These are phyloP conservation scores for Globodera ellingtonae DNA, from an alignment of 1,140 invertebrate genomes.

Conservation along the genomic window DNA sequence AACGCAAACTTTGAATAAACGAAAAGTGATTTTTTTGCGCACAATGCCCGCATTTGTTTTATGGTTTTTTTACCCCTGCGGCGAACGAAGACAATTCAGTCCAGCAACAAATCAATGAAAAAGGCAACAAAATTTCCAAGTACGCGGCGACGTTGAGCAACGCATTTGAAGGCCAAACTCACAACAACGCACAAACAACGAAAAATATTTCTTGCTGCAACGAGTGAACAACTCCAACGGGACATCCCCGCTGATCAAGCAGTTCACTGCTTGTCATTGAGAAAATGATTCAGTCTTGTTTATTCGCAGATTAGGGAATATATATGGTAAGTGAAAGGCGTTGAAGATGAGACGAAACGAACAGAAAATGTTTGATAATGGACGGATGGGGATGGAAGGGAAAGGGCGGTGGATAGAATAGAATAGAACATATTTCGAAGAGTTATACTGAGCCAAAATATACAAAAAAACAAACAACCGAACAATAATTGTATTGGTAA, in stretches of 20 bases:
- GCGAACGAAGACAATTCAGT: background rate
- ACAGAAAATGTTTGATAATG: background rate
- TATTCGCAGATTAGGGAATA: background rate
- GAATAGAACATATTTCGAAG: constrained; percentile 3
- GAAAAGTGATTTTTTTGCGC: too few relatives aligned
- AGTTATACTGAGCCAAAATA: constrained; percentile 11
- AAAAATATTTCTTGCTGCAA: too few relatives aligned
- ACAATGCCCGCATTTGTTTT: too few relatives aligned
- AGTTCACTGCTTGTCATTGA: background rate
- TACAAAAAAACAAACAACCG: constrained; percentile 13
- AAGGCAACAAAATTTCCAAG: too few relatives aligned
- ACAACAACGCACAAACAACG: too few relatives aligned
- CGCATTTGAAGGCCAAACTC: too few relatives aligned
- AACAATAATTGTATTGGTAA: background rate
- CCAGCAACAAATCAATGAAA: background rate
- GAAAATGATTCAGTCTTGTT: background rate
- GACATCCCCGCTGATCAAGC: too few relatives aligned
- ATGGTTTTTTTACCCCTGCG: too few relatives aligned
- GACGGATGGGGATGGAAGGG: background rate
- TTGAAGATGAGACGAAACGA: background rate
- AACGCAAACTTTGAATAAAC: too few relatives aligned
- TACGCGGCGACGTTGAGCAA: too few relatives aligned
- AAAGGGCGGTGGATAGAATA: constrained; percentile 2
- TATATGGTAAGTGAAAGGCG: background rate
- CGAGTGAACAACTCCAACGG: too few relatives aligned